Percentiles rank a stretch among this genome's conserved stretches.
Conservation (phyloP, 2,888 invertebrate species). For the Drepanosiphum platanoidis region DNA sequence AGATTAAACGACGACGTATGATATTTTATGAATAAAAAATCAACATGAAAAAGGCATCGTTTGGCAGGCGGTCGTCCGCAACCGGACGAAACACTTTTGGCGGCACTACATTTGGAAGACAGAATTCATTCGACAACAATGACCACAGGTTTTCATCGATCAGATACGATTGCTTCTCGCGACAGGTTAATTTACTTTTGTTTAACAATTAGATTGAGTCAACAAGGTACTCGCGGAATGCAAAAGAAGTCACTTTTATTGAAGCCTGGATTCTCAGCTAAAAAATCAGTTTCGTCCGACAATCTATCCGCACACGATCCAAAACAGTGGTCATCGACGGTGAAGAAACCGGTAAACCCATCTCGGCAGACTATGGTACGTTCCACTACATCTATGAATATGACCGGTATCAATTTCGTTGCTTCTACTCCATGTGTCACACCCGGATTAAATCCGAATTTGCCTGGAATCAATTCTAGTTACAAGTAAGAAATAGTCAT, state of each 20-base stretch:
- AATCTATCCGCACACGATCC: slow-evolving; percentile 47
- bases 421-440: slow-evolving; percentile 58
- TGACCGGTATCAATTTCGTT: slow-evolving; percentile 56
- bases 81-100: slow-evolving; percentile 54
- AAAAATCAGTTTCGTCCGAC: slow-evolving; percentile 49
- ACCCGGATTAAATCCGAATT: slow-evolving; percentile 49
- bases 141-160: slow-evolving; percentile 32
- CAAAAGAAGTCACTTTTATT: slow-evolving; percentile 47
- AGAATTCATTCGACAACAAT: slow-evolving; percentile 54
- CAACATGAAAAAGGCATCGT: slow-evolving; percentile 54
- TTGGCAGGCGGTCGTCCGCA: slow-evolving; percentile 50
- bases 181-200: background rate
- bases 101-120: slow-evolving; percentile 31
- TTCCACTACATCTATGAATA: slow-evolving; percentile 34
- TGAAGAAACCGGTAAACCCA: slow-evolving; percentile 19
- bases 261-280: slow-evolving; percentile 56
- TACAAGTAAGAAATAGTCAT: slow-evolving; percentile 53
- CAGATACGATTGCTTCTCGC: no score
- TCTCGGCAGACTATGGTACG: slow-evolving; percentile 16
- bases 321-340: slow-evolving; percentile 47
- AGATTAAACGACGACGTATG: no score
- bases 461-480: slow-evolving; percentile 53
- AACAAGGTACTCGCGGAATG: slow-evolving; percentile 14
- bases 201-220: slow-evolving; percentile 32
- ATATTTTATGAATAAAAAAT: background rate